phyloP scores from a whole-genome alignment of 2,888 invertebrate genomes.

The Trissolcus japonicus region DNA sequence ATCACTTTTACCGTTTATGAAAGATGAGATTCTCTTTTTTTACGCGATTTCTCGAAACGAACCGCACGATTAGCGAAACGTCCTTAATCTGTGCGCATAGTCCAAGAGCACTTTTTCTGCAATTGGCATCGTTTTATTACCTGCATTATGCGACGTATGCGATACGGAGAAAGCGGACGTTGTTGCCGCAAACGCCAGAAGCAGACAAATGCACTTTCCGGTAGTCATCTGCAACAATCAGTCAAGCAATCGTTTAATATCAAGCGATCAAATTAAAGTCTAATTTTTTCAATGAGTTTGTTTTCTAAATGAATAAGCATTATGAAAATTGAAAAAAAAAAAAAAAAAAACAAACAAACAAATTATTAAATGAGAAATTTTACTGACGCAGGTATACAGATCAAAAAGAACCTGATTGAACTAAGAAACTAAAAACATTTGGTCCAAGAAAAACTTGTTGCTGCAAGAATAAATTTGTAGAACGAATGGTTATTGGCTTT shows the following conservation, averaged over 20 bases:
- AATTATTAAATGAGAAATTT: neutral
- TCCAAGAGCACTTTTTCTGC: constrained; percentile 16
- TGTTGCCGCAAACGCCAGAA: constrained; percentile 66
- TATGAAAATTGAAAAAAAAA: neutral
- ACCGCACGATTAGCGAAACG: constrained; percentile 19
- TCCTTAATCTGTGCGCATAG: constrained; percentile 20
- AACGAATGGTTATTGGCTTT: too few relatives aligned
- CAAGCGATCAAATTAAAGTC: too few relatives aligned
- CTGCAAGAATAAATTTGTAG: too few relatives aligned
- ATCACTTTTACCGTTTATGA: constrained; percentile 35
- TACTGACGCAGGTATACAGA: neutral
- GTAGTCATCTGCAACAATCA: constrained; percentile 71
- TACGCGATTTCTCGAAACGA: constrained; percentile 4
- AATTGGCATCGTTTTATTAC: constrained; percentile 59
- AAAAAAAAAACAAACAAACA: neutral
- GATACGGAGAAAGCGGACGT: constrained; percentile 68
- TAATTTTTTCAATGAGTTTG: neutral
- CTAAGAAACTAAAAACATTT: neutral
- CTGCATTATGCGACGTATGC: constrained; percentile 60
- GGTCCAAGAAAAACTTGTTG: too few relatives aligned
- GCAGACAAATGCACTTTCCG: constrained; percentile 64
- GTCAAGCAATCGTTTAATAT: constrained; percentile 13
- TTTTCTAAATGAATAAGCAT: neutral
- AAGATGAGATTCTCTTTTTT: constrained; percentile 5
- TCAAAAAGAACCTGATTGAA: neutral